Base-by-base conservation (phyloP, 2,113 vertebrate genomes). In the Nanorana parkeri region DNA sequence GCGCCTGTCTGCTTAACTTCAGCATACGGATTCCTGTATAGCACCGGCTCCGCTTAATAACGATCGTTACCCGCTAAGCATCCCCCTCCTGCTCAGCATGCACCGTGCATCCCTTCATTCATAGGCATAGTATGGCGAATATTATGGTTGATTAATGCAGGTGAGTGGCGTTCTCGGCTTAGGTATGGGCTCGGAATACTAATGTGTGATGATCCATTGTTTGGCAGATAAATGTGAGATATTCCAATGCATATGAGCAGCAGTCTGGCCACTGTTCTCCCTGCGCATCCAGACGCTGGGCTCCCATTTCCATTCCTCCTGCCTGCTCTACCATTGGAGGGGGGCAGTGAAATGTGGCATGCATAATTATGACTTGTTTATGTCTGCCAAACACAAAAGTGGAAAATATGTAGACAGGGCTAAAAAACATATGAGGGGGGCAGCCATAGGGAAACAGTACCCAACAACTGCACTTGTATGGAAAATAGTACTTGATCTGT, bases 331-430 rank as follows among this genome's bases (percentile, higher is more conserved):
- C 17, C 24, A n/a, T 24, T 32, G 64, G 19, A 21, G 64, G 51
- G 65, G 67, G 78, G 47, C 78, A 72, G 58, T 17, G 58, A 17
- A 41, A 63, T 72, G 68, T 69, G 55, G 32, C 54, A 72, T n/a
- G 68, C 23, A 64, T 73, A 19, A 81, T 81, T 41, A 64, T 64
- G 23, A 72, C 68, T 71, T 80, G 78, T 80, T 72, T 80, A 72
- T 72, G 67, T 72, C 78, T 72, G 67, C 64, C 58, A 1, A 36
- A 68, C 32, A 28, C 51, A 60, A 36, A 1, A 77, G 16, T 24
- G 52, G 26, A 36, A 3, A 47, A 80, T 17, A 24, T 69, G 24
- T 24, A 1, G 13, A 24, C 20, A 1, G 54, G 1, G 2, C 19
- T 74, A 10, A 36, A 61, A n/a, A 2, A 61, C 17, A 16, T 5